Conservation (phyloP, 2,888 invertebrate genomes). For the Amphipoea oculea region DNA sequence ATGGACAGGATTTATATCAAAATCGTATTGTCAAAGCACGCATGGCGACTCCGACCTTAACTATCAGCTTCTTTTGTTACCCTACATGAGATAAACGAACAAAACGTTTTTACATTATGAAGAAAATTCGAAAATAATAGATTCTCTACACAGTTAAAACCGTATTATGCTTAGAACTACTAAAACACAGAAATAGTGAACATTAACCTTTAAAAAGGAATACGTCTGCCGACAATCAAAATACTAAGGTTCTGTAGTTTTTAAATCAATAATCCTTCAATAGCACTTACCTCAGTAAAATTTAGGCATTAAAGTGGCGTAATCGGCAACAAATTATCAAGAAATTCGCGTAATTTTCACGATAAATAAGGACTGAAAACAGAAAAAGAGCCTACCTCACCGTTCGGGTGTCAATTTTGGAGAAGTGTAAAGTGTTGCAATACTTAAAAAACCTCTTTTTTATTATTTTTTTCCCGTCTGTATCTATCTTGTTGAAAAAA, state of each 20-base stretch:
- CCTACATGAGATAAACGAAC: not conserved
- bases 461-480: not conserved
- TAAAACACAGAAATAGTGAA: conserved; percentile 55
- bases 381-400: conserved; percentile 90
- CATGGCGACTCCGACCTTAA: conserved; percentile 80
- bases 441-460: conserved; percentile 30
- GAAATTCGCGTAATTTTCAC: conserved; percentile 86
- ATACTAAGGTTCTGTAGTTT: conserved; percentile 66
- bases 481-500: not conserved
- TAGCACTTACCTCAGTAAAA: conserved; percentile 86
- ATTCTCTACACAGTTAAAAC: conserved; percentile 17
- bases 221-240: conserved; percentile 84
- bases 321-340: conserved; percentile 81
- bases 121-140: conserved; percentile 41
- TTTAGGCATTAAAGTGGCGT: conserved; percentile 88
- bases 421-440: conserved; percentile 79
- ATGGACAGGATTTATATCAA: conserved; percentile 39
- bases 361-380: conserved; percentile 89
- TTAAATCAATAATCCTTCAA: conserved; percentile 24
- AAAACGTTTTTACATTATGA: conserved; percentile 11
- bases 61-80: conserved; percentile 61
- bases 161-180: conserved; percentile 7
- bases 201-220: conserved; percentile 86
- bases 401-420: conserved; percentile 88
- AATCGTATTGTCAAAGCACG: conserved; percentile 81